These are phyloP conservation scores for Zingel zingel DNA, from an alignment of 2,113 vertebrate genomes.

Conservation along the genomic window DNA sequence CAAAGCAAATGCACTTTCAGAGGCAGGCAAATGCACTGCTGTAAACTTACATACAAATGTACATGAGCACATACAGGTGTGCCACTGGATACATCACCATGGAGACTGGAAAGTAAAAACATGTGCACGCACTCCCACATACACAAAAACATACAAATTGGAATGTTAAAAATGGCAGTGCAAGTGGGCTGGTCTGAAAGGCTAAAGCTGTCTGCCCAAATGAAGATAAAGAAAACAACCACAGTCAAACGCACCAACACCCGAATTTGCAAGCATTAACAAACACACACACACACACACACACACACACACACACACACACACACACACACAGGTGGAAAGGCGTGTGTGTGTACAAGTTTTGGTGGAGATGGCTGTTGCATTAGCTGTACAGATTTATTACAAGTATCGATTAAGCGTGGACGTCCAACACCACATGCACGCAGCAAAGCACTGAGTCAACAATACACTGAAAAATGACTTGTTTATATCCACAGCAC, in stretches of 20 bases:
- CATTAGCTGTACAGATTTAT: constrained; percentile 78
- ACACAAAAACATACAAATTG: constrained; percentile 24
- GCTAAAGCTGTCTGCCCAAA: constrained; percentile 60
- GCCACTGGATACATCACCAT: constrained; percentile 46
- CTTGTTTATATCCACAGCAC: constrained; percentile 78
- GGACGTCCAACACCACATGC: constrained; percentile 62
- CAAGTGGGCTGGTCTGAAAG: constrained; percentile 27
- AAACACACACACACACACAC: constrained; percentile 10
- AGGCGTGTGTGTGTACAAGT: constrained; percentile 17
- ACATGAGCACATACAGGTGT: constrained; percentile 36
- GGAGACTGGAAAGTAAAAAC: constrained; percentile 24
- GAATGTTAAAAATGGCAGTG: constrained; percentile 46
- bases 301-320: no score
- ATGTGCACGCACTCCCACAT: not conserved
- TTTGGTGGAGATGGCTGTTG: constrained; percentile 55
- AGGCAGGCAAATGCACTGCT: constrained; percentile 29
- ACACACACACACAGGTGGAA: not conserved
- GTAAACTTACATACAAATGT: constrained; percentile 21
- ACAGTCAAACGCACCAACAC: constrained; percentile 57
- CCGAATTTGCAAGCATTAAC: constrained; percentile 62
- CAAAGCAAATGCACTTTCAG: not conserved
- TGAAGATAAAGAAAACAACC: constrained; percentile 62
- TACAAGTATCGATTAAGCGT: constrained; percentile 75
- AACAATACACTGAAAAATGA: constrained; percentile 82
- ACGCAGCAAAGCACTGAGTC: constrained; percentile 78